Evolutionary conservation across 2,888 invertebrate genomes (phyloP), one percentile per base, ranked within the genome.

Genomic region (Oeneis ivallda): DNA sequence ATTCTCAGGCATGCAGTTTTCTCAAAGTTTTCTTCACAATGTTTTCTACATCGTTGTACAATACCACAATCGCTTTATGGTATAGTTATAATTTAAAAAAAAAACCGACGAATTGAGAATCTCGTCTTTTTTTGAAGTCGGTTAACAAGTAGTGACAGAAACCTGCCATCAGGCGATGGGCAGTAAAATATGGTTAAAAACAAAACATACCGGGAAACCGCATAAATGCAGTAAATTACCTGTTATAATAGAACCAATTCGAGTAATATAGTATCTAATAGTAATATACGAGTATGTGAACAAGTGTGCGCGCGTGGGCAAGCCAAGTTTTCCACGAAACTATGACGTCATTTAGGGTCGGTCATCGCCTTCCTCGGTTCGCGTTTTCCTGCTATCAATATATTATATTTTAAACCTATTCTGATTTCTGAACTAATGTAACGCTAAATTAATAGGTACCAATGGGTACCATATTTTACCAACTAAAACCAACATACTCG

Each of bases 261-360:
- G 60, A 54, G 57, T 52, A 49, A 58, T 61, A 54, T 17, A 60
- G 26, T 26, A 26, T 26, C 26, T 26, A 4, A 49, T 64, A 56
- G 64, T 70, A 62, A 66, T 68, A 65, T 49, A 67, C 56, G 65
- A 65, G 26, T 26, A 26, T 26, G 26, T 26, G 66, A 61, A 56
- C 65, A 65, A 69, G 64, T 67, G 67, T 68, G 69, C 64, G 69
- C 64, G 70, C 70, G 72, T 69, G 74, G 62, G 66, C 71, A 70
- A 70, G 69, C 73, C 58, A 82, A 82, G 79, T 85, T 87, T 89
- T 88, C 89, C 86, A 82, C 83, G 89, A 89, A 88, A 41, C 68
- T 74, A 54, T 88, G 87, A 88, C 88, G 89, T 89, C 85, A 88
- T 68, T 75, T 61, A 60, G 73, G 64, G 72, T 71, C 78, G 72